Evolutionary conservation across 2,888 invertebrate genomes (phyloP).

Genomic region (Euplexia lucipara): DNA sequence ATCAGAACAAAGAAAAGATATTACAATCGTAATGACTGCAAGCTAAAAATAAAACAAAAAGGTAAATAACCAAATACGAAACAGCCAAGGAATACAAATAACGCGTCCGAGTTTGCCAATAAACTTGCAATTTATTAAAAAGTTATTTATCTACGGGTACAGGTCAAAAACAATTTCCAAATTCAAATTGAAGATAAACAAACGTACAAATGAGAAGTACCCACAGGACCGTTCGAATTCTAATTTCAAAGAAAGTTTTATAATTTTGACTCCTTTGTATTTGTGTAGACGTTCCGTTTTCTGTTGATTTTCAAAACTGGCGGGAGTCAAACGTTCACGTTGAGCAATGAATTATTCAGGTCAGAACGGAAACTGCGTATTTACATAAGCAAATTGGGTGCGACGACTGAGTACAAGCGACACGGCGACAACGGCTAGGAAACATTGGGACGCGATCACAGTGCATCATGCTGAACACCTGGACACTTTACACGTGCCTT

Average conservation of each 20-base stretch:
- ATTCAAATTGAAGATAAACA: slow-evolving; percentile 69
- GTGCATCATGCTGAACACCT: slow-evolving; percentile 59
- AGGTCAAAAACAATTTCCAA: slow-evolving; percentile 66
- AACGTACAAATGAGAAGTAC: slow-evolving; percentile 61
- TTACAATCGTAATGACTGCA: slow-evolving; percentile 23
- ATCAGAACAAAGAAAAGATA: slow-evolving; percentile 17
- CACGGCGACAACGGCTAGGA: slow-evolving; percentile 67
- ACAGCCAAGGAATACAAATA: slow-evolving; percentile 29
- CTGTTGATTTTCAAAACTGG: slow-evolving; percentile 88
- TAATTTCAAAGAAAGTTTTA: slow-evolving; percentile 73
- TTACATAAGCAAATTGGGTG: slow-evolving; percentile 91
- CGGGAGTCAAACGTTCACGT: slow-evolving; percentile 83
- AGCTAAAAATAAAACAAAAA: slow-evolving; percentile 36
- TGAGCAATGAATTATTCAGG: slow-evolving; percentile 89
- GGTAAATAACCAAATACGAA: slow-evolving; percentile 31
- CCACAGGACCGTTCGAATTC: slow-evolving; percentile 58
- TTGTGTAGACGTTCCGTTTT: slow-evolving; percentile 80
- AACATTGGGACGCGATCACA: slow-evolving; percentile 67
- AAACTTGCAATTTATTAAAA: slow-evolving; percentile 61
- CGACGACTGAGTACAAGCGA: slow-evolving; percentile 75
- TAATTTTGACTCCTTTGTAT: slow-evolving; percentile 80
- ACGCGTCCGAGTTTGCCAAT: slow-evolving; percentile 37
- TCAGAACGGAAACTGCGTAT: slow-evolving; percentile 88
- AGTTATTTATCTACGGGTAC: slow-evolving; percentile 53
- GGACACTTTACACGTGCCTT: background rate